A percentile compares a stretch with the other conserved stretches of the same genome.
phyloP scores from a whole-genome alignment of 2,113 vertebrate genomes.

The Probosciger aterrimus region DNA sequence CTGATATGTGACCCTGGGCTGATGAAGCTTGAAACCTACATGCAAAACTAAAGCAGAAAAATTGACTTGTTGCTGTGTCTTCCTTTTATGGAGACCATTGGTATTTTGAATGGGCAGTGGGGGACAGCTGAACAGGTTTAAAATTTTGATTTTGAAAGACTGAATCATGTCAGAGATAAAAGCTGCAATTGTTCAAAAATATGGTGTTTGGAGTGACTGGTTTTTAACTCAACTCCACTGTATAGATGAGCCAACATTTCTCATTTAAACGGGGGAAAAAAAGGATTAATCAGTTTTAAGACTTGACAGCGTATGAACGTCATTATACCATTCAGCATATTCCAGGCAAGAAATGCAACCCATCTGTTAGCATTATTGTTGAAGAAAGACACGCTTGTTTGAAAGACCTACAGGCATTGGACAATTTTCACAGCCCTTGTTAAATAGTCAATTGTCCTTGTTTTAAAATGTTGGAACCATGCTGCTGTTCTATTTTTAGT shows the following conservation, averaged over 20 bases:
- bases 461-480: not conserved
- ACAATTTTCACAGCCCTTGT: not conserved
- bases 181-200: not conserved
- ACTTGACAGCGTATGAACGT: not conserved
- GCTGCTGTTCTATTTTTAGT: not conserved
- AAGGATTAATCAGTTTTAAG: not conserved
- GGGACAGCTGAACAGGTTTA: not conserved
- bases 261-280: not conserved
- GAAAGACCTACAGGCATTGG: not conserved
- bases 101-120: not conserved
- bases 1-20: not conserved
- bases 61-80: not conserved
- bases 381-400: not conserved
- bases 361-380: not conserved
- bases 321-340: not conserved
- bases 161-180: not conserved
- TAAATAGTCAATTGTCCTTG: not conserved
- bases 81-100: not conserved
- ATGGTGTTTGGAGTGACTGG: not conserved
- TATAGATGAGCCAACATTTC: not conserved
- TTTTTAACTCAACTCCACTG: not conserved
- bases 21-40: slow-evolving; percentile 33
- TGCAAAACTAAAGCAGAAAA: slow-evolving; percentile 15
- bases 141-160: not conserved
- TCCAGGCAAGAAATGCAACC: not conserved